Base-by-base conservation (phyloP, 2,888 invertebrate species). In the Pyralis farinalis region DNA sequence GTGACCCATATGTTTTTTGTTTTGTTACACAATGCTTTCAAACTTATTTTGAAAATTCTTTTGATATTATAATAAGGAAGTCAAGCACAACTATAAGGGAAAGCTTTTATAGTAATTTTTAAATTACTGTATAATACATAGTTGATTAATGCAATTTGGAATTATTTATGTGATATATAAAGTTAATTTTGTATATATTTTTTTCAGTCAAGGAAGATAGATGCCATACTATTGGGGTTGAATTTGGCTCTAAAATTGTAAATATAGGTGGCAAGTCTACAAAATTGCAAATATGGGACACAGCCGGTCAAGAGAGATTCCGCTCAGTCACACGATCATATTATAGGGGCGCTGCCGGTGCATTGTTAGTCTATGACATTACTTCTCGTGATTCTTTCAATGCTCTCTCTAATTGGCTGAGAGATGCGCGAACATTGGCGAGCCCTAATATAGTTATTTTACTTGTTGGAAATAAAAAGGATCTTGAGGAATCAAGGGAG, bases 291-390 rank as follows among this genome's bases (percentile, higher is more conserved):
- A 94, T 94, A 64, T 94, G 94, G 94, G 94, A 94, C 57, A 99
- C 99, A 3, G 99, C 99, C 25, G 99, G 99, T 0, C 98, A 99
- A 74, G 98, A 99, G 85, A 92, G 98, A 69, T 99, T 99, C 81
- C 93, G 98, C 59, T 98, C 98, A 34, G 99, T 99, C 46, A 94
- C 94, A 0, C 90, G 95, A 34, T 95, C 94, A 20, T 95, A 95
- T 68, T 95, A 95, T 75, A 87, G 95, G 47, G 97, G 97, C 1
- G 97, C 97, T 8, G 97, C 97, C 34, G 97, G 97, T n/a, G 97
- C 97, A 21, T 85, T 97, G 22, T 90, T 97, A 12, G 97, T 97
- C 0, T 97, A 97, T 74, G 97, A 97, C 66, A 95, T 96, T 48
- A 96, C 97, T 31, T 94, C 96, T 35, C 91, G 97, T 40, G 97